Conservation (phyloP, 2,888 invertebrate genomes). For the Limnephilus marmoratus region DNA sequence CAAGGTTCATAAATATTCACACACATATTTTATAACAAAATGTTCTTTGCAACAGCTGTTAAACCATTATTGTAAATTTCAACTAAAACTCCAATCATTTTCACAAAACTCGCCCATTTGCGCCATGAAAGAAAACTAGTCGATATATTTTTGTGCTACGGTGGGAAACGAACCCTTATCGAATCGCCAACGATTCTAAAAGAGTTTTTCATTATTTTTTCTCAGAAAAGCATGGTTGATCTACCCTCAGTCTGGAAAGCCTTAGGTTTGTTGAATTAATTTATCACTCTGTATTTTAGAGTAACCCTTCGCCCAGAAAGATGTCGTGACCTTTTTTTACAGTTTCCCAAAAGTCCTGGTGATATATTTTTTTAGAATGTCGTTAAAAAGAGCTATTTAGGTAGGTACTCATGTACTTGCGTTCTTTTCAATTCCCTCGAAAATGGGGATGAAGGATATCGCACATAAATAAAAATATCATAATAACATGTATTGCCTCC, state of each 20-base stretch:
- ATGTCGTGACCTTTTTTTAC: constrained; percentile 2
- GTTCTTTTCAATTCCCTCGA: not conserved
- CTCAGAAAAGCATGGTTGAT: not conserved
- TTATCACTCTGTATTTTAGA: constrained; percentile 16
- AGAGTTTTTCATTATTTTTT: not conserved
- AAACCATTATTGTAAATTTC: not conserved
- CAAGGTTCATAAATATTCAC: not conserved
- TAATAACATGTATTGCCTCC: not conserved
- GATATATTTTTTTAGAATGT: constrained; percentile 8
- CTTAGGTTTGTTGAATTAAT: constrained; percentile 29
- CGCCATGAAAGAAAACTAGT: not conserved
- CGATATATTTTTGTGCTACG: not conserved
- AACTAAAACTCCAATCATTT: not conserved
- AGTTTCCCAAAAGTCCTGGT: not conserved
- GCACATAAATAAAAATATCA: not conserved
- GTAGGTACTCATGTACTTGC: not conserved
- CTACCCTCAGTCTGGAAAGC: not conserved
- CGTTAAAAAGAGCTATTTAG: not conserved
- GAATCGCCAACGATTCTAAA: not conserved
- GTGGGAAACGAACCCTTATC: not conserved
- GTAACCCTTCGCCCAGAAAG: constrained; percentile 1
- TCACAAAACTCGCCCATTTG: not conserved
- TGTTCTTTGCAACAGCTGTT: not conserved
- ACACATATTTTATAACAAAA: not conserved
- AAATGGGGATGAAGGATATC: not conserved